Base-by-base conservation (phyloP, 2,888 invertebrate species). In the Noctuana brunneofusca region DNA sequence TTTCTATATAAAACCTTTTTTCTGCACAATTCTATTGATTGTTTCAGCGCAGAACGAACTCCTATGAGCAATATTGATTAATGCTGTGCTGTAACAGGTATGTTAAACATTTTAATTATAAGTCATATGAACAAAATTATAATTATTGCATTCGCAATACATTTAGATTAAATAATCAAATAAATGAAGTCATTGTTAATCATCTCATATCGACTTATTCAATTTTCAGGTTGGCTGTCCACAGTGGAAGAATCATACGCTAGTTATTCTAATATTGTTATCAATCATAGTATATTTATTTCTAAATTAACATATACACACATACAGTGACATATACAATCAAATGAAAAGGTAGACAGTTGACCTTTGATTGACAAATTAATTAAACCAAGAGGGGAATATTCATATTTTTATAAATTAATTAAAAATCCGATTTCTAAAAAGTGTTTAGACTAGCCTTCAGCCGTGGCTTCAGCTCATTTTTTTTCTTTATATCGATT, bases 31-130 rank as follows among this genome's bases (percentile, higher is more conserved):
- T 14, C 3, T 22, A 60, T 63, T 48, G 35, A 80, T 89, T 90
- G 87, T 91, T 90, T 75, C 88, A 89, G 89, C 84, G 74, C 86
- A 90, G 89, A 87, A 81, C 85, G 81, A 85, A 81, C 83, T 87
- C 85, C 89, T 87, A 88, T 88, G 84, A 91, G 82, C 85, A 88
- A 86, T 84, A 86, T 80, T 88, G 90, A 88, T 87, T 48, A 22
- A n/a, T 11, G 38, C 12, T 12, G 22, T 48, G 9, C 48, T 48
- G 48, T 48, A 20, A 48, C 22, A 48, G 48, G 48, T 48, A 48
- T 38, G 38, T 1, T 38, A 14, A 38, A 3, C 11, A 32, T 2
- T 32, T 14, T 38, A 9, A 3, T 27, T n/a, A n/a, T n/a, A n/a
- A n/a, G n/a, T n/a, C n/a, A n/a, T n/a, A n/a, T n/a, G n/a, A n/a